Evolutionary conservation across 1,140 invertebrate species (phyloP).

Genomic region (Steinernema feltiae): DNA sequence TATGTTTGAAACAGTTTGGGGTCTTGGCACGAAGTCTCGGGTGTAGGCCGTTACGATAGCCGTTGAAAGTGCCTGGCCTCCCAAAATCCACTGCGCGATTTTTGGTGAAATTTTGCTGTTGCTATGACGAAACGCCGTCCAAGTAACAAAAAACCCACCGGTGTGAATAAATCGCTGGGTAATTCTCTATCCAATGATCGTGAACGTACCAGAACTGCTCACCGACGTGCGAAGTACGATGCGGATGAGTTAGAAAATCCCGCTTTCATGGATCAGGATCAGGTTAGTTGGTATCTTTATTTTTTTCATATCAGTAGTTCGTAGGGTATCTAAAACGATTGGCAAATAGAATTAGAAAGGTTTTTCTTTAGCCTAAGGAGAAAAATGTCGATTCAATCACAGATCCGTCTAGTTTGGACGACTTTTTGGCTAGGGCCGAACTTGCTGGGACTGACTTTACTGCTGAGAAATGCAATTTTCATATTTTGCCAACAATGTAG

Average conservation of each 20-base stretch:
- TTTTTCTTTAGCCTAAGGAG: conserved; percentile 30
- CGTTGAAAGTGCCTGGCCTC: neutral
- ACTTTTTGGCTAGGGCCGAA: conserved; percentile 86
- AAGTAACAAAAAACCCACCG: conserved; percentile 43
- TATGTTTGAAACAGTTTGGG: neutral
- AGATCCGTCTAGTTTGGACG: conserved; percentile 86
- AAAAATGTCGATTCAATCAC: conserved; percentile 66
- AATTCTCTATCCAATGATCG: conserved; percentile 46
- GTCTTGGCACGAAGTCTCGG: neutral
- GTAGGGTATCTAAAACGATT: too few species aligned
- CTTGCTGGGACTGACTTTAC: conserved; percentile 83
- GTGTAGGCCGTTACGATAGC: neutral
- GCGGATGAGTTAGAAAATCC: conserved; percentile 35
- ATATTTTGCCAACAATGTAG: conserved; percentile 23
- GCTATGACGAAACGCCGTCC: conserved; percentile 52
- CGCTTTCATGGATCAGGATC: conserved; percentile 27
- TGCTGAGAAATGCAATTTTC: conserved; percentile 55
- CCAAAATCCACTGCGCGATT: neutral
- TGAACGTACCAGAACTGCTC: conserved; percentile 27
- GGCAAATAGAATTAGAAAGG: neutral
- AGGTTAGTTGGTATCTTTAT: conserved; percentile 18
- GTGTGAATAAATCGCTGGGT: conserved; percentile 52
- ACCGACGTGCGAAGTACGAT: conserved; percentile 34
- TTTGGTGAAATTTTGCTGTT: conserved; percentile 13
- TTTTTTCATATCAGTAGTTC: neutral